These are phyloP conservation scores for Larimichthys crocea DNA, from an alignment of 2,113 vertebrate species.

Conservation along the genomic window DNA sequence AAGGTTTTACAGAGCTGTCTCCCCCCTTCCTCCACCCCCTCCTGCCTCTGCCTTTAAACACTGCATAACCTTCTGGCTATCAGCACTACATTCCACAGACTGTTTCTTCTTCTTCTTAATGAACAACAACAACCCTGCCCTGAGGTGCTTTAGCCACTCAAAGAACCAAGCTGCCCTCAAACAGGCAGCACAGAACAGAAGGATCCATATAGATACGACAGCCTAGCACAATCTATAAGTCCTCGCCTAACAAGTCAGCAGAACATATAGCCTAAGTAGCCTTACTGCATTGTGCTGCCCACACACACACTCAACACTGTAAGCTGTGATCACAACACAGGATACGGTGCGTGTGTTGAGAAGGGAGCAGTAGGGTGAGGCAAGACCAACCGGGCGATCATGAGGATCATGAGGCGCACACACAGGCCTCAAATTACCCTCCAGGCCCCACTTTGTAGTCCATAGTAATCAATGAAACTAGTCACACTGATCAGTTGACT, in stretches of 20 bases:
- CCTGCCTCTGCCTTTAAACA: slow-evolving; percentile 64
- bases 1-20: slow-evolving; percentile 53
- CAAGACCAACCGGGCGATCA: slow-evolving; percentile 64
- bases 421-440: slow-evolving; percentile 63
- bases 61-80: slow-evolving; percentile 80
- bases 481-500: slow-evolving; percentile 69
- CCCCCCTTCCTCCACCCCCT: not conserved
- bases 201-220: slow-evolving; percentile 37
- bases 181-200: slow-evolving; percentile 44
- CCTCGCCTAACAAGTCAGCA: slow-evolving; percentile 78
- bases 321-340: slow-evolving; percentile 66
- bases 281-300: slow-evolving; percentile 70
- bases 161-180: slow-evolving; percentile 56
- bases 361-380: slow-evolving; percentile 48
- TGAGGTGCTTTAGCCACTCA: slow-evolving; percentile 65
- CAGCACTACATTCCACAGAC: slow-evolving; percentile 78
- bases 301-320: slow-evolving; percentile 53
- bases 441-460: slow-evolving; percentile 52
- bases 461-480: slow-evolving; percentile 66
- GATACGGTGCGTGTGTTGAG: slow-evolving; percentile 38
- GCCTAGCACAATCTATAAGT: slow-evolving; percentile 74
- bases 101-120: slow-evolving; percentile 72
- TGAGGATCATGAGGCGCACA: slow-evolving; percentile 66
- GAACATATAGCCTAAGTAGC: slow-evolving; percentile 76
- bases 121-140: slow-evolving; percentile 78